A percentile compares a stretch with the other conserved stretches of the same genome.
Conservation (phyloP, 2,113 vertebrate genomes). For the Helogale parvula region DNA sequence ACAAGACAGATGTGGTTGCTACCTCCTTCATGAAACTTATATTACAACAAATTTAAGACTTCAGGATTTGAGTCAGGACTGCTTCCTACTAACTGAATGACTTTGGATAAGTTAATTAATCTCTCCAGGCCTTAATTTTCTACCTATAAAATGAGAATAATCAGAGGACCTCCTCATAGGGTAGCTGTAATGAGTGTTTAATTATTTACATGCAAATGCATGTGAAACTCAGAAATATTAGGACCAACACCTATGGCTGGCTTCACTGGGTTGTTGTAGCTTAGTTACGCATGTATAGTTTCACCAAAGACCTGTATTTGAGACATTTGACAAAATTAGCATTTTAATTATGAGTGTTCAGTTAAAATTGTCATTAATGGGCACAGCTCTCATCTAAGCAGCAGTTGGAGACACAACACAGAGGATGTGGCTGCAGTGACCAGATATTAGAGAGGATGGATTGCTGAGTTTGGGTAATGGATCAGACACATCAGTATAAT, state of each 20-base stretch:
- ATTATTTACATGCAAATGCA: neutral
- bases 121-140: neutral
- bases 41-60: neutral
- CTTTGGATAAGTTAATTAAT: neutral
- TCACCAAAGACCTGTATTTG: conserved; percentile 24
- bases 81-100: neutral
- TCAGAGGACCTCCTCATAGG: neutral
- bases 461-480: neutral
- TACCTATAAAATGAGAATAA: neutral
- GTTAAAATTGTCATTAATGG: neutral
- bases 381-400: neutral
- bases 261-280: neutral
- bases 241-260: neutral
- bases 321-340: conserved; percentile 37
- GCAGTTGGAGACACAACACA: neutral
- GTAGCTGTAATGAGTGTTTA: neutral
- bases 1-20: neutral
- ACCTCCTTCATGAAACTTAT: neutral
- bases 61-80: neutral
- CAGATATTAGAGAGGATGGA: neutral
- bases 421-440: neutral
- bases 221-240: neutral
- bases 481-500: neutral
- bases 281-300: neutral
- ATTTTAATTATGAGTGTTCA: conserved; percentile 41